Percentiles rank a stretch among this genome's conserved stretches.
phyloP scores from a whole-genome alignment of 2,797 vertebrate species.

The Danio aesculapii region DNA sequence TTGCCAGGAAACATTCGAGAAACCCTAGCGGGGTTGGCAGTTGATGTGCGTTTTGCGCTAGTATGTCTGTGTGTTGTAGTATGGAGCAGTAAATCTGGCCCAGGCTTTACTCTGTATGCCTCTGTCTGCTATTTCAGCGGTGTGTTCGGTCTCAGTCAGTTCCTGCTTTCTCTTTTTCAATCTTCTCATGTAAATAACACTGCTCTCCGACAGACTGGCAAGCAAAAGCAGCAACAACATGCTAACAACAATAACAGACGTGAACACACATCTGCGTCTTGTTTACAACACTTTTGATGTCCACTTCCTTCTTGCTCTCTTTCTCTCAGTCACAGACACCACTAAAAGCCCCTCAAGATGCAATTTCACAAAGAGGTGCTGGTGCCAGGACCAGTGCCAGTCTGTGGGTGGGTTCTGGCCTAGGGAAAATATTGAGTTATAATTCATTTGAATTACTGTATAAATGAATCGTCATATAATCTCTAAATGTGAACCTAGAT shows the following conservation, averaged over 20 bases:
- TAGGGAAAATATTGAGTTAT: too few relatives aligned
- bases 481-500: too few relatives aligned
- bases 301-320: constrained; percentile 15
- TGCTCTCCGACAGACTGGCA: constrained; percentile 1
- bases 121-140: constrained; percentile 32
- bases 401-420: too few relatives aligned
- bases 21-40: constrained; percentile 24
- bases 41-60: constrained; percentile 27
- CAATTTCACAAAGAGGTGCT: too few relatives aligned
- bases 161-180: constrained; percentile 12
- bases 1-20: constrained; percentile 45
- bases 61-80: constrained; percentile 30
- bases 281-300: constrained; percentile 10
- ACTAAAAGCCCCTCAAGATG: too few relatives aligned
- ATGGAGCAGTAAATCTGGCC: constrained; percentile 40
- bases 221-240: constrained; percentile 16
- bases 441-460: too few relatives aligned
- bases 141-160: constrained; percentile 41
- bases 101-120: constrained; percentile 37
- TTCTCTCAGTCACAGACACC: neutral
- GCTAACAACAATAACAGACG: constrained; percentile 22
- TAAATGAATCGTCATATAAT: too few relatives aligned
- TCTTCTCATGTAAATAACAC: neutral
- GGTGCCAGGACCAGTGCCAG: too few relatives aligned
- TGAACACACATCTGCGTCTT: constrained; percentile 32